Evolutionary conservation across 2,888 invertebrate genomes (phyloP).

Genomic region (Exocentrus adspersus): DNA sequence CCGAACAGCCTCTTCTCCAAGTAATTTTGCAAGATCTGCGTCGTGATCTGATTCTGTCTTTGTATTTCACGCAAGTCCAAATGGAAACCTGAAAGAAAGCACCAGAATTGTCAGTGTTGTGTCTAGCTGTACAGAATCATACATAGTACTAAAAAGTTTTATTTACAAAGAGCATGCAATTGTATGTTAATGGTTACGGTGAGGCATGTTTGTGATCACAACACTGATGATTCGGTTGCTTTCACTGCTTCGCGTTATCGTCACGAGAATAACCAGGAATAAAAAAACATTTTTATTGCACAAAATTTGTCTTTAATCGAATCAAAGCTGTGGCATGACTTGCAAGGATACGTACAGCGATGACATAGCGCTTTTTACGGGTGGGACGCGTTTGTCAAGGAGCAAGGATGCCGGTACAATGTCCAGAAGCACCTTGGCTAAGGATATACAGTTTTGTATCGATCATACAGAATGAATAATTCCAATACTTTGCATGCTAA

Average conservation of each 20-base stretch:
- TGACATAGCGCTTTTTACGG: no score
- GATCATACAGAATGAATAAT: no score
- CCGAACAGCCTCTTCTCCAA: slow-evolving; percentile 76
- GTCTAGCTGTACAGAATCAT: neutral
- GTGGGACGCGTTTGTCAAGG: no score
- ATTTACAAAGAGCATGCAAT: slow-evolving; percentile 6
- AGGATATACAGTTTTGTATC: no score
- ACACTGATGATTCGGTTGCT: slow-evolving; percentile 21
- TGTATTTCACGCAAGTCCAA: slow-evolving; percentile 70
- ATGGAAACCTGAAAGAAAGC: slow-evolving; percentile 57
- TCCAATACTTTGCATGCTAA: no score
- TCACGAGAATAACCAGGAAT: neutral
- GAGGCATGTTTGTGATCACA: slow-evolving; percentile 6
- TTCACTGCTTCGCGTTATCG: neutral
- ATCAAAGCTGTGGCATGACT: no score
- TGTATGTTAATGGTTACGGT: slow-evolving; percentile 1
- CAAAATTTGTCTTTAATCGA: no score
- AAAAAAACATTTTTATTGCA: no score
- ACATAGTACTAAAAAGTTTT: neutral
- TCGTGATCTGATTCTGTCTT: slow-evolving; percentile 80
- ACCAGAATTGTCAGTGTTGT: slow-evolving; percentile 41
- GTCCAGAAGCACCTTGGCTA: no score
- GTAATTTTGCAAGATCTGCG: slow-evolving; percentile 79
- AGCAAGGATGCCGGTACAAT: no score
- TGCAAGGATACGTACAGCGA: no score